Conservation (phyloP, 1,140 invertebrate species). For the Solen grandis region DNA sequence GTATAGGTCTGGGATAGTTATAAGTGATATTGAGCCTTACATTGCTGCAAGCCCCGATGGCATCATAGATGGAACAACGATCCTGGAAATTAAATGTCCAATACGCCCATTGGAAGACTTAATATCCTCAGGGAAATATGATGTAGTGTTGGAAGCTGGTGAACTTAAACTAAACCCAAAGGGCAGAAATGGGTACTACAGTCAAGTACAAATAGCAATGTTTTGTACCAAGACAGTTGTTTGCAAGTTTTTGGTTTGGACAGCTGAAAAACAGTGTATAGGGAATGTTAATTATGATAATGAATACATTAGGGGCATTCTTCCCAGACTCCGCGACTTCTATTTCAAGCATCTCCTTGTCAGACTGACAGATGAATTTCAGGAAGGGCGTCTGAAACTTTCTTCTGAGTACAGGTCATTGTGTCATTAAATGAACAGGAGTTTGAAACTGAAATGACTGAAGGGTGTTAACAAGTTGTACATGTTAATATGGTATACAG, state of each 20-base stretch:
- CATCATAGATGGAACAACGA: neutral
- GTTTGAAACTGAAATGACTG: too few relatives aligned
- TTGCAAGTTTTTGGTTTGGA: conserved; percentile 5
- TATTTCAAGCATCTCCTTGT: conserved; percentile 5
- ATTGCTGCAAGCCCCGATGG: neutral
- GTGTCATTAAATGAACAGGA: too few relatives aligned
- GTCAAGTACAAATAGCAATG: neutral
- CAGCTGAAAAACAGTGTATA: neutral
- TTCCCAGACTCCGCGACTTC: neutral
- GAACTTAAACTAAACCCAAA: neutral
- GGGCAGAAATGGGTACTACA: conserved; percentile 3
- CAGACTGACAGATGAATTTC: neutral
- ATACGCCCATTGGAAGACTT: neutral
- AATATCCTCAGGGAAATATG: neutral
- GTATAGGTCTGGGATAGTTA: neutral
- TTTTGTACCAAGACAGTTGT: conserved; percentile 8
- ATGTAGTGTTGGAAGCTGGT: neutral
- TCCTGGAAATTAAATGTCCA: neutral
- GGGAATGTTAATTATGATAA: neutral
- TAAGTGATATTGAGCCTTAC: neutral
- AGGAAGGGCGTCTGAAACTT: neutral
- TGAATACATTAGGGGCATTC: neutral
- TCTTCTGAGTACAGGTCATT: neutral
- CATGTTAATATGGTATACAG: too few relatives aligned
- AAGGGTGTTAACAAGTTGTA: too few relatives aligned